phyloP scores from a whole-genome alignment of 2,797 vertebrate species.

The Ptychadena robeensis region DNA sequence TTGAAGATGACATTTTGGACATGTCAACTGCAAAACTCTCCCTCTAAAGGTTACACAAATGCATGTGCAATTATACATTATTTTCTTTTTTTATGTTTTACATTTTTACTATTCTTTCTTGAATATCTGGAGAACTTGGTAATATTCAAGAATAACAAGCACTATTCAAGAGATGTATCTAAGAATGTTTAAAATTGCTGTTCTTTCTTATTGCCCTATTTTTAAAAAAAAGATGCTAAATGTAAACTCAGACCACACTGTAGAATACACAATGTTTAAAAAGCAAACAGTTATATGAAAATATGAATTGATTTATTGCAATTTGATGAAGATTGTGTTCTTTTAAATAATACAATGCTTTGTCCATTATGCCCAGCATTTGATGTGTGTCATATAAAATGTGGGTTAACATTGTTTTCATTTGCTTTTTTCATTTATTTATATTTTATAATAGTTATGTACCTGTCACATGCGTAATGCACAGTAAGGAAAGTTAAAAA shows the following conservation, averaged over 20 bases:
- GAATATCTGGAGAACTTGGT: conserved; percentile 64
- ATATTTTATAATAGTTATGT: conserved; percentile 55
- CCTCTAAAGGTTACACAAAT: conserved; percentile 71
- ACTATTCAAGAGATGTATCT: conserved; percentile 61
- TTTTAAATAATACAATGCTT: conserved; percentile 38
- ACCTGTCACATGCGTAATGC: conserved; percentile 43
- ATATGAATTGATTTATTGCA: conserved; percentile 37
- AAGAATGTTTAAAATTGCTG: conserved; percentile 63
- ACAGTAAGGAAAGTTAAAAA: conserved; percentile 21
- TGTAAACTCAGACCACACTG: conserved; percentile 4
- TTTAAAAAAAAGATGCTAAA: not conserved
- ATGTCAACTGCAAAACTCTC: conserved; percentile 71
- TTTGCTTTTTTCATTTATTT: conserved; percentile 48
- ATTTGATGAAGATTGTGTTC: conserved; percentile 38
- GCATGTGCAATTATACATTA: conserved; percentile 76
- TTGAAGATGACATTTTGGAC: conserved; percentile 69
- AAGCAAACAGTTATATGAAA: conserved; percentile 49
- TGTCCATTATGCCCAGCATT: conserved; percentile 30
- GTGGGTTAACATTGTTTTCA: conserved; percentile 46
- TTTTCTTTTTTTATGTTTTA: conserved; percentile 31
- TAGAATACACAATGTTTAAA: conserved; percentile 14
- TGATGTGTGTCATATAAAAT: conserved; percentile 42
- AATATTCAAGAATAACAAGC: conserved; percentile 8
- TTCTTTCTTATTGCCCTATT: conserved; percentile 39
- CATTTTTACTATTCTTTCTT: conserved; percentile 66